Base-by-base conservation (phyloP, 2,797 vertebrate species). In the Odontamblyopus rebecca region DNA sequence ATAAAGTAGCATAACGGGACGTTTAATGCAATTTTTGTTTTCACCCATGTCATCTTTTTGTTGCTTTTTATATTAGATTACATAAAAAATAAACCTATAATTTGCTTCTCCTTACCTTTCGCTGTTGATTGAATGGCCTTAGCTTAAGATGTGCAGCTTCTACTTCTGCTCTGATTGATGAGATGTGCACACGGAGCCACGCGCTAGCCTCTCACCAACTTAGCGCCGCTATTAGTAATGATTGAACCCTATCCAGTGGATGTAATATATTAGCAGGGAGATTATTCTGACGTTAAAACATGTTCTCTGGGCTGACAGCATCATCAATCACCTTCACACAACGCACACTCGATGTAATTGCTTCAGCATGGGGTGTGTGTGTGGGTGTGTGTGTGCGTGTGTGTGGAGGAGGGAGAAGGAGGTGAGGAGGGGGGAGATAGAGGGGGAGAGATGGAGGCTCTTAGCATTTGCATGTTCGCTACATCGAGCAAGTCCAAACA, bases 221-320 rank as follows among this genome's bases (percentile, higher is more conserved):
- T 90, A 93, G 89, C 86, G 77, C 84, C 72, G 84, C 86, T 90
- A 91, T 91, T 92, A 90, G 89, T 87, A 89, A 92, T 91, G 86
- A 93, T 91, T 92, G 91, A 92, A 92, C 89, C 89, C 86, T 88
- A 87, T 93, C 87, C 86, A 91, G 88, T 92, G 90, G 90, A 92
- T 93, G 91, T 92, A 93, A 93, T 93, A 91, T 93, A 92, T 93
- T 93, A 92, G 91, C 91, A 91, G 86, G 88, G 81, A 92, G 91
- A 92, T 93, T 92, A 93, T 93, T 93, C 90, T 92, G 92, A 94
- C 83, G 91, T 94, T 92, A 90, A 92, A 90, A 91, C 91, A 92
- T 93, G 91, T 93, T 92, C 86, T 84, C 83, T 83, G 78, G 68
- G 90, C 86, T 93, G 92, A 94, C 93, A 93, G 92, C 91, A 91